These are phyloP conservation scores for Leucozona laternaria DNA, from an alignment of 2,888 invertebrate species.

Conservation along the genomic window DNA sequence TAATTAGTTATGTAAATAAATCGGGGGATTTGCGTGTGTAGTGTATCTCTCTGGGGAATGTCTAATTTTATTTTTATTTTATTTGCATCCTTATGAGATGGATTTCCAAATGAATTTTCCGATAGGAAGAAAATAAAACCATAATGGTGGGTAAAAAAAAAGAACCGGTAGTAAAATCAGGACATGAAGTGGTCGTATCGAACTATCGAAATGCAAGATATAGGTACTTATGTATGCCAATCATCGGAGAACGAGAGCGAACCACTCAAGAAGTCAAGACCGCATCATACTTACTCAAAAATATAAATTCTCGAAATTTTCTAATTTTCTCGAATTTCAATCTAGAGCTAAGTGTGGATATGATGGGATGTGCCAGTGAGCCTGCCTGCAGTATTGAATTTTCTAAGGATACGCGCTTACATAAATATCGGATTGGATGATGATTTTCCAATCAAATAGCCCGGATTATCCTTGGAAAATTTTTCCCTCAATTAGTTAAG, in stretches of 20 bases:
- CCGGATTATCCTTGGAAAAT: constrained; percentile 62
- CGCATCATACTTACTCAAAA: constrained; percentile 22
- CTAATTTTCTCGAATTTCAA: constrained; percentile 6
- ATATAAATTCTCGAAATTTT: constrained; percentile 16
- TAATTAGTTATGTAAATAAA: constrained; percentile 65
- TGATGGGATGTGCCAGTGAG: background rate
- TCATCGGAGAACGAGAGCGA: background rate
- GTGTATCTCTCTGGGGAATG: background rate
- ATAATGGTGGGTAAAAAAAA: background rate
- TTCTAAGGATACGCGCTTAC: background rate
- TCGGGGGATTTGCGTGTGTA: background rate
- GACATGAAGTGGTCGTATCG: constrained; percentile 34
- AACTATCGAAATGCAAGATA: constrained; percentile 29
- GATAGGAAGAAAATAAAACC: background rate
- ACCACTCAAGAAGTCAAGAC: constrained; percentile 30
- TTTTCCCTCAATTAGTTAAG: constrained; percentile 71
- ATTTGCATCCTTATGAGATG: background rate
- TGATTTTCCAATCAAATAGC: constrained; percentile 70
- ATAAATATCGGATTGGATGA: constrained; percentile 18
- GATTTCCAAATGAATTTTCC: background rate
- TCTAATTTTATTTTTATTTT: background rate
- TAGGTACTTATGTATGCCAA: no score
- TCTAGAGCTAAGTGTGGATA: accelerated
- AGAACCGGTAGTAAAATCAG: constrained; percentile 10
- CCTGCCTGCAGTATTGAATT: no score